Evolutionary conservation across 2,113 vertebrate species (phyloP).

Genomic region (Orthochromis malagaraziensis): DNA sequence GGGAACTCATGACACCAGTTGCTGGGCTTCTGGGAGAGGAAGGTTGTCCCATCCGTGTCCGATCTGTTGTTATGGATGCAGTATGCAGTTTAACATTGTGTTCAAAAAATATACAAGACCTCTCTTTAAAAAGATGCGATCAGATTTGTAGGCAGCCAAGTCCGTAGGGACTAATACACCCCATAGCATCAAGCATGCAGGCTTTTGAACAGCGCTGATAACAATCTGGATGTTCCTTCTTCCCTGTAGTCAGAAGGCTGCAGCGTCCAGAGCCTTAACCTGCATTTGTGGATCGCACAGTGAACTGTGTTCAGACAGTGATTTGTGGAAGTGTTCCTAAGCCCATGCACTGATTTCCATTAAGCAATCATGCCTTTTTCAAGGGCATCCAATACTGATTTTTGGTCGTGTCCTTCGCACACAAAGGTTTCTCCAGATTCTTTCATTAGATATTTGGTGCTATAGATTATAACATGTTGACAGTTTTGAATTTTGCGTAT

Average conservation of each 20-base stretch:
- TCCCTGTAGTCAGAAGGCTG: neutral
- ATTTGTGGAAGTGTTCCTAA: neutral
- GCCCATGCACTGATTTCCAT: neutral
- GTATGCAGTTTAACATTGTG: neutral
- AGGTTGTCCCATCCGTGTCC: neutral
- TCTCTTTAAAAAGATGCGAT: neutral
- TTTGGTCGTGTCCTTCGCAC: neutral
- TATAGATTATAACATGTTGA: neutral
- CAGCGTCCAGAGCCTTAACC: neutral
- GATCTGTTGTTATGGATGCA: neutral
- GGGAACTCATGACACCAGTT: neutral
- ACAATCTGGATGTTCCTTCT: neutral
- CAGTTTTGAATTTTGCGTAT: fast-evolving
- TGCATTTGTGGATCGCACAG: neutral
- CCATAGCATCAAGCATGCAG: neutral
- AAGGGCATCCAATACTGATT: neutral
- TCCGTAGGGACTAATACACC: neutral
- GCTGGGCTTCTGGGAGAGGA: neutral
- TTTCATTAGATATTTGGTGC: neutral
- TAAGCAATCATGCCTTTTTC: fast-evolving
- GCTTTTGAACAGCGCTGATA: neutral
- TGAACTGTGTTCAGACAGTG: neutral
- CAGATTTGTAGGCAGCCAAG: neutral
- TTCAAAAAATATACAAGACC: fast-evolving
- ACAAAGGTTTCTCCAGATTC: neutral